Conservation (phyloP, 2,797 vertebrate species). For the Amblyopsis hoosieri region DNA sequence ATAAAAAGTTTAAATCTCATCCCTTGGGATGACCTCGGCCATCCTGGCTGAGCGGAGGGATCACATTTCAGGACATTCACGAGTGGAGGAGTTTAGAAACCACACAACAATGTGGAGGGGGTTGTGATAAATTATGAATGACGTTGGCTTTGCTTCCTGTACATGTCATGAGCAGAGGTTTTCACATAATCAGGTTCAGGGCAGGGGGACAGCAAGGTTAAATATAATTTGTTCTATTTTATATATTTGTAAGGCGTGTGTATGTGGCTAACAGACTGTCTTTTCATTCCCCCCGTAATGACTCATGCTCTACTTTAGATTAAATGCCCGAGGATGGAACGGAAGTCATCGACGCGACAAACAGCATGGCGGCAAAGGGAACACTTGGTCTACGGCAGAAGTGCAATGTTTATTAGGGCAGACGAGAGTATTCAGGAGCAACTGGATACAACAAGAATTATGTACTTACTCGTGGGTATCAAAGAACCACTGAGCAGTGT, state of each 20-base stretch:
- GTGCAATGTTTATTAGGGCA: too few relatives aligned
- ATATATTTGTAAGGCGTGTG: neutral
- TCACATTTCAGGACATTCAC: slow-evolving; percentile 43
- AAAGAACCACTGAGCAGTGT: too few relatives aligned
- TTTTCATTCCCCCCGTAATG: too few relatives aligned
- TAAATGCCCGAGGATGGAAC: too few relatives aligned
- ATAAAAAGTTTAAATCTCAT: slow-evolving; percentile 64
- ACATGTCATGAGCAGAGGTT: slow-evolving; percentile 14
- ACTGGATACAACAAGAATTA: too few relatives aligned
- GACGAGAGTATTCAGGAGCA: too few relatives aligned
- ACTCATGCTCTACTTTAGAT: too few relatives aligned
- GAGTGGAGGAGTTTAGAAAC: slow-evolving; percentile 42
- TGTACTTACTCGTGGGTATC: too few relatives aligned
- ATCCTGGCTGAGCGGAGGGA: slow-evolving; percentile 44
- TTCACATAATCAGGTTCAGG: slow-evolving; percentile 30
- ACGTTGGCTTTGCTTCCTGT: slow-evolving; percentile 20
- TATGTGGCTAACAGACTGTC: too few relatives aligned
- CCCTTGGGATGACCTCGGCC: slow-evolving; percentile 55
- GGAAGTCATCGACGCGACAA: too few relatives aligned
- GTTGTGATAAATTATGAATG: slow-evolving; percentile 43
- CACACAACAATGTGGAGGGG: slow-evolving; percentile 33
- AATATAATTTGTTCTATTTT: slow-evolving; percentile 12
- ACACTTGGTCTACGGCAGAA: too few relatives aligned
- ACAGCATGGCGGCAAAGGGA: too few relatives aligned
- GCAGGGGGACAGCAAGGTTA: neutral